Evolutionary conservation across 2,888 invertebrate species (phyloP).

Genomic region (Coelopa pilipes): DNA sequence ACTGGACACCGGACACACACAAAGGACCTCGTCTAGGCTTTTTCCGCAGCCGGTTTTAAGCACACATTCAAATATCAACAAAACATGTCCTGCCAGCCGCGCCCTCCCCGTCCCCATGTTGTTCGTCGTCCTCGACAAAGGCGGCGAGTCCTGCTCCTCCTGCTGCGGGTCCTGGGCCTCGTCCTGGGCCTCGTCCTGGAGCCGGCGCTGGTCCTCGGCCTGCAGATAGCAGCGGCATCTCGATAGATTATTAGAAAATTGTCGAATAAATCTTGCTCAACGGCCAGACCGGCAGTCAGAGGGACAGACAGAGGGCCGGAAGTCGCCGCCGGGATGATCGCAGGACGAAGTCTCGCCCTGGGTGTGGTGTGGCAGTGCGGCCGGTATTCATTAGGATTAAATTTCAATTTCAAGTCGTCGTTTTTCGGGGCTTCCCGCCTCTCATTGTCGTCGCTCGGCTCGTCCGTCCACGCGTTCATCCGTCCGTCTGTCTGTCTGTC

Average conservation of each 20-base stretch:
- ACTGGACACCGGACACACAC: neutral
- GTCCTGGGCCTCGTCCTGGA: slow-evolving; percentile 5
- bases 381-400: slow-evolving; percentile 36
- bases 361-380: neutral
- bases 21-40: slow-evolving; percentile 19
- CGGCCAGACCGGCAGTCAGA: slow-evolving; percentile 24
- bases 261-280: slow-evolving; percentile 34
- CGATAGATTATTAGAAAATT: slow-evolving; percentile 37
- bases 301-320: slow-evolving; percentile 18
- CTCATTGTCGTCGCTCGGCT: neutral
- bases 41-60: slow-evolving; percentile 31
- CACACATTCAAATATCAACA: slow-evolving; percentile 34
- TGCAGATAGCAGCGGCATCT: slow-evolving; percentile 50
- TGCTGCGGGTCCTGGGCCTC: slow-evolving; percentile 32
- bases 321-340: neutral
- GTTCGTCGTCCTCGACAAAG: neutral
- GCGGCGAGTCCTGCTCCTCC: neutral
- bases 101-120: too few relatives aligned
- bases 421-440: slow-evolving; percentile 8
- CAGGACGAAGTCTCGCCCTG: too few relatives aligned
- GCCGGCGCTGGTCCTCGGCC: slow-evolving; percentile 38
- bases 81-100: slow-evolving; percentile 11
- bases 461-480: neutral
- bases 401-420: slow-evolving; percentile 35
- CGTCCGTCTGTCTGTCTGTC: neutral